These are phyloP conservation scores for Parazoanthus swiftii DNA, from an alignment of 92 coral and sea anemone species.

Conservation along the genomic window DNA sequence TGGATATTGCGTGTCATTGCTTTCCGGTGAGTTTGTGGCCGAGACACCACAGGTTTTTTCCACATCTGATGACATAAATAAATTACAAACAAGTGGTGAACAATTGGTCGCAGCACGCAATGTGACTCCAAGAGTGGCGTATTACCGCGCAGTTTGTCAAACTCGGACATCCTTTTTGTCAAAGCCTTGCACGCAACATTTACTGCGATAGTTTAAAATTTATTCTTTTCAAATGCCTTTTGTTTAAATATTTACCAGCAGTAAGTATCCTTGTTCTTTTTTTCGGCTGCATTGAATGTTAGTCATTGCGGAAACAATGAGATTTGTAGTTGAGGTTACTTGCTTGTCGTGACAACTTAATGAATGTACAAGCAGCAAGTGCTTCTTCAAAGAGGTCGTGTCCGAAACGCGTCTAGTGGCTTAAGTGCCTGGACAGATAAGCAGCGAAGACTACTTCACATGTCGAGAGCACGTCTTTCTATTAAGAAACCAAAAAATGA, in stretches of 20 bases:
- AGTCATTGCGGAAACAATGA: neutral
- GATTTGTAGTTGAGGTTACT: neutral
- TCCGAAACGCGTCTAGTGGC: conserved; percentile 3
- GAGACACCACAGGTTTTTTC: conserved; percentile 21
- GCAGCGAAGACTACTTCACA: conserved; percentile 19
- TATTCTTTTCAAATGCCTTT: neutral
- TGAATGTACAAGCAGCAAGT: conserved; percentile 9
- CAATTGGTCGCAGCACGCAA: conserved; percentile 38
- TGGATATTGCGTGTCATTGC: conserved; percentile 30
- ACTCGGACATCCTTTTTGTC: neutral
- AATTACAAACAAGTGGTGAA: conserved; percentile 11
- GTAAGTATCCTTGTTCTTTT: neutral
- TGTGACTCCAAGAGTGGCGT: neutral
- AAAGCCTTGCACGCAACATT: neutral
- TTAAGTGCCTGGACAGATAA: conserved; percentile 34
- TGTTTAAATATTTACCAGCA: neutral
- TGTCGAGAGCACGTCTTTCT: conserved; percentile 5
- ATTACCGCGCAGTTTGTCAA: neutral
- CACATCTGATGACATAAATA: conserved; percentile 29
- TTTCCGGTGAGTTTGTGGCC: conserved; percentile 21
- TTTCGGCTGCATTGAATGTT: neutral
- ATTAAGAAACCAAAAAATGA: neutral
- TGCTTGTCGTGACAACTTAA: conserved; percentile 37
- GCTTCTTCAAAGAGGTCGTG: conserved; percentile 16
- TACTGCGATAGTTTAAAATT: neutral